These are phyloP conservation scores for Bubo blakistoni DNA, from an alignment of 2,113 vertebrate species.

Conservation along the genomic window DNA sequence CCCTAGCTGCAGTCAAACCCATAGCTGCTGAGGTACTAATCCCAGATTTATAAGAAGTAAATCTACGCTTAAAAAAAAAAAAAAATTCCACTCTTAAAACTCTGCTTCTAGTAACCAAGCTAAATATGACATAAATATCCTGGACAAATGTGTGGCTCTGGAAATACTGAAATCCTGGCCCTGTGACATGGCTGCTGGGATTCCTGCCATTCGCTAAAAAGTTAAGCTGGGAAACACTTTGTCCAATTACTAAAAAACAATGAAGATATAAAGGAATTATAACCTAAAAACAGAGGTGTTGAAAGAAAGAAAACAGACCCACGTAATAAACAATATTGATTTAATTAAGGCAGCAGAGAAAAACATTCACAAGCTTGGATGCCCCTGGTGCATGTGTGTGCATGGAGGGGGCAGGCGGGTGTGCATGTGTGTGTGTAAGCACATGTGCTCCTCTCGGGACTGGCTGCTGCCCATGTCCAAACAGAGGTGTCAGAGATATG, in stretches of 20 bases:
- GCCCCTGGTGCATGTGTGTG: neutral
- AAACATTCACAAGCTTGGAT: constrained; percentile 4
- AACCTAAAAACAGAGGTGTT: constrained; percentile 54
- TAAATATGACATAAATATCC: constrained; percentile 58
- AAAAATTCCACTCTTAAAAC: constrained; percentile 8
- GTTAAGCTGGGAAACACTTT: constrained; percentile 63
- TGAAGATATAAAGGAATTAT: constrained; percentile 65
- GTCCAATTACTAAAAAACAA: constrained; percentile 63
- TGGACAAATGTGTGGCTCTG: constrained; percentile 50
- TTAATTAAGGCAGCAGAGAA: constrained; percentile 46
- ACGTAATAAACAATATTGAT: constrained; percentile 37
- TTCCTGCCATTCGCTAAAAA: constrained; percentile 49
- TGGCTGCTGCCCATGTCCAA: neutral
- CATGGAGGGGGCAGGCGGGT: neutral
- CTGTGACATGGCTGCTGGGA: constrained; percentile 34
- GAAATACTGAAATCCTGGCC: constrained; percentile 56
- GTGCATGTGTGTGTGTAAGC: neutral
- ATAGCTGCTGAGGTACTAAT: constrained; percentile 1
- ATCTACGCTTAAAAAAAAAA: neutral
- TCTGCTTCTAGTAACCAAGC: constrained; percentile 32
- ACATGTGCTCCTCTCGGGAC: neutral
- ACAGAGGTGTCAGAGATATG: neutral
- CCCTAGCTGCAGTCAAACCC: neutral
- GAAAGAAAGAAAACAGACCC: constrained; percentile 62
- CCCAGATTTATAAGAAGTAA: neutral